phyloP scores from a whole-genome alignment of 2,888 invertebrate genomes.

The Autographa pulchrina region DNA sequence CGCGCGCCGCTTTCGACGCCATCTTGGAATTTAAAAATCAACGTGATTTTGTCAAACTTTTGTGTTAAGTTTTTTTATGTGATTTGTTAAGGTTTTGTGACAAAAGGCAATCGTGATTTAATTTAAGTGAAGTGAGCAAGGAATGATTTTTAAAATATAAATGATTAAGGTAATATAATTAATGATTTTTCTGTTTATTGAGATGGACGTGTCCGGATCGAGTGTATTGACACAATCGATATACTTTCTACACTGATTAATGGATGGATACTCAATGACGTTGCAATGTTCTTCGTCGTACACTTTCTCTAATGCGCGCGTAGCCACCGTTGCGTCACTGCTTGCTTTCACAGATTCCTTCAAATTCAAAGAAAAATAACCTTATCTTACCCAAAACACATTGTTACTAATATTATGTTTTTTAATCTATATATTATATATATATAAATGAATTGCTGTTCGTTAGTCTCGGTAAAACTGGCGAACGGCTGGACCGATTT shows the following conservation, averaged over 20 bases:
- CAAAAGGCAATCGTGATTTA: slow-evolving; percentile 33
- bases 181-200: slow-evolving; percentile 49
- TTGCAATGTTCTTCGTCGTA: slow-evolving; percentile 67
- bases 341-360: slow-evolving; percentile 71
- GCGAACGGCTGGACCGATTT: too few relatives aligned
- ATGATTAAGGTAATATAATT: slow-evolving; percentile 51
- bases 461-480: too few relatives aligned
- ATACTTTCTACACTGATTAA: slow-evolving; percentile 82
- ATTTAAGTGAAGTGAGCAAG: slow-evolving; percentile 23
- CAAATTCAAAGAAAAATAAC: neutral
- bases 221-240: slow-evolving; percentile 68
- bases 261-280: slow-evolving; percentile 74
- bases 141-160: slow-evolving; percentile 30
- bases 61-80: slow-evolving; percentile 47
- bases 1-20: slow-evolving; percentile 67
- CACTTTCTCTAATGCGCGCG: slow-evolving; percentile 79
- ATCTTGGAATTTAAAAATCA: slow-evolving; percentile 62
- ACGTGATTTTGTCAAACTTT: slow-evolving; percentile 40
- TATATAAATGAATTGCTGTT: too few relatives aligned
- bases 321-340: slow-evolving; percentile 69
- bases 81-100: slow-evolving; percentile 31
- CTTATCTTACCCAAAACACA: neutral
- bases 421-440: too few relatives aligned
- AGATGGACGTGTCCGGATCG: slow-evolving; percentile 53
- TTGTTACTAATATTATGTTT: too few relatives aligned